Conservation (phyloP, 2,797 vertebrate species). For the Melanotaenia boesemani region DNA sequence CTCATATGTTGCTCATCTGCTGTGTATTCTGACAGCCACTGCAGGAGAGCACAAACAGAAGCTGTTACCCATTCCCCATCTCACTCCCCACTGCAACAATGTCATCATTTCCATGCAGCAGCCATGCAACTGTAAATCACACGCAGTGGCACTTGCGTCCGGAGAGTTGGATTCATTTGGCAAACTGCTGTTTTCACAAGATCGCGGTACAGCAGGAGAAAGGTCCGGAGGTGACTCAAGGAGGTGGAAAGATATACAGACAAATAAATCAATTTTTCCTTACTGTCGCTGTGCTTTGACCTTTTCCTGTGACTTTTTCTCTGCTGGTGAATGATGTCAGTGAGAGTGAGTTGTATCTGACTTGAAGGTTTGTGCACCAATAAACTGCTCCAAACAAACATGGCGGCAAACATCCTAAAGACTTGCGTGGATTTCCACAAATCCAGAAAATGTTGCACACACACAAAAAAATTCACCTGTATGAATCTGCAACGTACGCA, state of each 20-base stretch:
- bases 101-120: constrained; percentile 15
- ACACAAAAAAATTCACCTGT: too few species aligned
- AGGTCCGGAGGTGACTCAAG: constrained; percentile 19
- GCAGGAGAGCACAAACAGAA: background rate
- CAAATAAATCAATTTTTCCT: constrained; percentile 42
- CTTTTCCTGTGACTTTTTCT: constrained; percentile 36
- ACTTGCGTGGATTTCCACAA: too few species aligned
- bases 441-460: too few species aligned
- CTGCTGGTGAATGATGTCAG: constrained; percentile 17
- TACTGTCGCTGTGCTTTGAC: constrained; percentile 46
- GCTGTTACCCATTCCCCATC: constrained; percentile 10
- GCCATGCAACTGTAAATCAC: constrained; percentile 25
- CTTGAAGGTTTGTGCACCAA: background rate
- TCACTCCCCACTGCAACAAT: background rate
- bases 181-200: constrained; percentile 2
- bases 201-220: background rate
- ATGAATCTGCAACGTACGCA: too few species aligned
- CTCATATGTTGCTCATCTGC: background rate
- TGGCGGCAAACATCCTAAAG: too few species aligned
- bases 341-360: background rate
- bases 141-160: background rate
- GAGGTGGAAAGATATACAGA: constrained; percentile 23
- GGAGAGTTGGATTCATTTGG: constrained; percentile 21
- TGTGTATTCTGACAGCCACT: constrained; percentile 6
- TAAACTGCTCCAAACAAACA: constrained; percentile 2